These are phyloP conservation scores for Hyppa rectilinea DNA, from an alignment of 2,888 invertebrate genomes.

Conservation along the genomic window DNA sequence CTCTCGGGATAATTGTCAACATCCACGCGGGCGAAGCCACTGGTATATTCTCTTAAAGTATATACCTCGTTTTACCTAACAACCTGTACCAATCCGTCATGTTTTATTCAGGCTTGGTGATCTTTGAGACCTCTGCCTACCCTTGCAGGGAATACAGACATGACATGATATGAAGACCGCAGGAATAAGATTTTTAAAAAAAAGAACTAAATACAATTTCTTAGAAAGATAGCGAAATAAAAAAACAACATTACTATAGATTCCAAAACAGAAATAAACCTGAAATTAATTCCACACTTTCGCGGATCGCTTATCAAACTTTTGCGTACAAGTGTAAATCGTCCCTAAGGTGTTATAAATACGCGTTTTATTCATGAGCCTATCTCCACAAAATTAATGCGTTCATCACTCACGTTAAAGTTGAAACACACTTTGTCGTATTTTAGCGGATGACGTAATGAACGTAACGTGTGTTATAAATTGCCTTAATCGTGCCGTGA, in stretches of 20 bases:
- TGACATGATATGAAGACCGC: background rate
- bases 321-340: constrained; percentile 55
- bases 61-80: background rate
- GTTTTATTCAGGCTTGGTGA: background rate
- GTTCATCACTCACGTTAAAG: constrained; percentile 67
- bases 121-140: background rate
- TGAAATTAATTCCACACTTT: constrained; percentile 52
- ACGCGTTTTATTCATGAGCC: constrained; percentile 71
- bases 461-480: constrained; percentile 50
- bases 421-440: constrained; percentile 64
- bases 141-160: no score
- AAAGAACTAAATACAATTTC: background rate
- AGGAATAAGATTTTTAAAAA: background rate
- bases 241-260: constrained; percentile 19
- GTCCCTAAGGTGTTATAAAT: constrained; percentile 65
- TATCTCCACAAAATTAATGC: constrained; percentile 67
- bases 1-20: no score
- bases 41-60: no score
- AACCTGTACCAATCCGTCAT: background rate
- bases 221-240: background rate
- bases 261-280: constrained; percentile 28
- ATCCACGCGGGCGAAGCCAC: no score
- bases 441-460: constrained; percentile 35
- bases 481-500: constrained; percentile 51
- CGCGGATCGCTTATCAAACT: constrained; percentile 54